Conservation (phyloP, 2,113 vertebrate genomes). For the Callithrix jacchus region DNA sequence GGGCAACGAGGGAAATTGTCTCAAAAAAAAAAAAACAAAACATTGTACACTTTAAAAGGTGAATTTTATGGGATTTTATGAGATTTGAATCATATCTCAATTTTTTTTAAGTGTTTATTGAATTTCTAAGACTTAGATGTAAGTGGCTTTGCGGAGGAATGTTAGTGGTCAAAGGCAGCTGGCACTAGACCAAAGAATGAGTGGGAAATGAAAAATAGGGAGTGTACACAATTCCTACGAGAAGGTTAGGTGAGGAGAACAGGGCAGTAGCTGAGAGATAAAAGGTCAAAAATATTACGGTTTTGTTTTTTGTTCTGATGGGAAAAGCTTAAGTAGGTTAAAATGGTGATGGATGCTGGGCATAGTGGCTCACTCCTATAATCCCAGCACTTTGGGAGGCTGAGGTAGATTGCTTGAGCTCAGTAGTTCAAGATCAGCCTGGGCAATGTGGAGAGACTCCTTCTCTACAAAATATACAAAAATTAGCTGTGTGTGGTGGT, state of each 20-base stretch:
- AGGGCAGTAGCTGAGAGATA: background rate
- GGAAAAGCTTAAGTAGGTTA: background rate
- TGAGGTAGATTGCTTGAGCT: too few species aligned
- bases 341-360: background rate
- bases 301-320: background rate
- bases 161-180: background rate
- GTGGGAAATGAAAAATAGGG: background rate
- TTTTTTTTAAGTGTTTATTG: background rate
- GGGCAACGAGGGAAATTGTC: too few species aligned
- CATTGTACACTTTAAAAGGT: background rate
- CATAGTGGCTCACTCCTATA: too few species aligned
- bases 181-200: background rate
- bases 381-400: too few species aligned
- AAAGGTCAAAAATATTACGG: background rate
- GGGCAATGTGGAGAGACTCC: too few species aligned
- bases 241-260: background rate
- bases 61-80: background rate
- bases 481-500: too few species aligned
- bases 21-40: too few species aligned
- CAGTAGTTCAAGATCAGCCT: too few species aligned
- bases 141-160: background rate
- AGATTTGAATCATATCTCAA: background rate
- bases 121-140: background rate
- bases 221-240: background rate
- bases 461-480: too few species aligned